Percentiles rank a stretch among this genome's conserved stretches.
Evolutionary conservation across 2,888 invertebrate species (phyloP).

Genomic region (Yponomeuta cagnagella): DNA sequence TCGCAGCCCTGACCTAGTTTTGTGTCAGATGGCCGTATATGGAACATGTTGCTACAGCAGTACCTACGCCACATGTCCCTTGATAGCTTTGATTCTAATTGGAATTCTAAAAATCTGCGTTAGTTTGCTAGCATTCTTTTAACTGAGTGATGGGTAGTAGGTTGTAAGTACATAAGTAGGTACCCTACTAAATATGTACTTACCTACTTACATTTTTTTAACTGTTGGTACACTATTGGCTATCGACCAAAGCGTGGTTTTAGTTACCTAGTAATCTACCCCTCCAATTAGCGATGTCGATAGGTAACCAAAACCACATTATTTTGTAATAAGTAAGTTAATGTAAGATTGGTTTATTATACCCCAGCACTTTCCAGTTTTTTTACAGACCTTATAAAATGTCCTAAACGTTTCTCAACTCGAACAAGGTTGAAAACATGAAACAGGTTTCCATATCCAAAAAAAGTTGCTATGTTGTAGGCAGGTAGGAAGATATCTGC

Average conservation of each 20-base stretch:
- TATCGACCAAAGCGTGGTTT: too few relatives aligned
- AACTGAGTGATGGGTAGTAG: too few relatives aligned
- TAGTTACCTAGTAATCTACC: too few relatives aligned
- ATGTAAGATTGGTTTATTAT: too few relatives aligned
- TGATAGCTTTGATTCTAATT: constrained; percentile 8
- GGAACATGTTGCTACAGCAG: neutral
- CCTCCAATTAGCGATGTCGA: too few relatives aligned
- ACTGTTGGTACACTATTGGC: too few relatives aligned
- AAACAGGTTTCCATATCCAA: neutral
- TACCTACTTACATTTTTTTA: too few relatives aligned
- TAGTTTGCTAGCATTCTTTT: neutral
- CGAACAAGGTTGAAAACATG: too few relatives aligned
- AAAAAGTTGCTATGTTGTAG: neutral
- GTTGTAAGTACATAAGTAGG: too few relatives aligned
- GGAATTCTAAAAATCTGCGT: neutral
- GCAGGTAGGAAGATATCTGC: neutral
- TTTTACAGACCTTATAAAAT: neutral
- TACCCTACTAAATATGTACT: too few relatives aligned
- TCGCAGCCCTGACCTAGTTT: constrained; percentile 64
- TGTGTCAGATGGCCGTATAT: constrained; percentile 22
- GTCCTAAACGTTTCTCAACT: neutral
- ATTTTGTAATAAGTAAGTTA: too few relatives aligned
- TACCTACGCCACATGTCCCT: constrained; percentile 12
- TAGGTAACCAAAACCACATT: too few relatives aligned
- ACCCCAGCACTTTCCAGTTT: neutral